Evolutionary conservation across 2,888 invertebrate genomes (phyloP).

Genomic region (Rosalia funebris): DNA sequence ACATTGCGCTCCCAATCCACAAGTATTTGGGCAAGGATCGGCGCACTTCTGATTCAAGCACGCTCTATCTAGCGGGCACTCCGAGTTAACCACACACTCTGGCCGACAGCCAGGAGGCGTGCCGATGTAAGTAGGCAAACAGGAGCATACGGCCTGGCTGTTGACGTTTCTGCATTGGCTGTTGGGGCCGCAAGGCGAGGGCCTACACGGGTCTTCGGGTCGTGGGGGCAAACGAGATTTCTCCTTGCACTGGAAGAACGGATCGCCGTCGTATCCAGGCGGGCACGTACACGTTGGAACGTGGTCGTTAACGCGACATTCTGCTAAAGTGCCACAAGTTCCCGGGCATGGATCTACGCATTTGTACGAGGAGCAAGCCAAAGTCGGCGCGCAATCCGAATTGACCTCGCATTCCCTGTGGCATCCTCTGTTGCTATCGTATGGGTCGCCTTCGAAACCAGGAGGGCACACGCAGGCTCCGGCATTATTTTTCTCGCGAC

Average conservation of each 20-base stretch:
- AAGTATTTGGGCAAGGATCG: conserved; percentile 88
- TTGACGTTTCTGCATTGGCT: conserved; percentile 85
- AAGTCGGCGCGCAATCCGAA: conserved; percentile 76
- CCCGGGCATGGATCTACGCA: conserved; percentile 87
- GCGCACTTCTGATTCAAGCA: conserved; percentile 87
- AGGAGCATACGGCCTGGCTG: conserved; percentile 85
- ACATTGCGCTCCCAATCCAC: conserved; percentile 87
- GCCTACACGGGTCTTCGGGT: conserved; percentile 77
- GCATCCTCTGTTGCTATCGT: conserved; percentile 74
- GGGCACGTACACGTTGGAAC: conserved; percentile 83
- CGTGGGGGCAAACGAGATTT: conserved; percentile 65
- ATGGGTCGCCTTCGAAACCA: conserved; percentile 85
- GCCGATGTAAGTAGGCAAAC: conserved; percentile 80
- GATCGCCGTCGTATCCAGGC: conserved; percentile 81
- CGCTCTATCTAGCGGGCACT: conserved; percentile 83
- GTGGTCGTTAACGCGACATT: conserved; percentile 82
- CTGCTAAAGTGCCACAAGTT: conserved; percentile 83
- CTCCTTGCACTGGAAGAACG: conserved; percentile 80
- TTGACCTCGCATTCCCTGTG: conserved; percentile 83
- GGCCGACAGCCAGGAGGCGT: conserved; percentile 84
- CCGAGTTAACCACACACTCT: conserved; percentile 87
- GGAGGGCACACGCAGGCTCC: conserved; percentile 86
- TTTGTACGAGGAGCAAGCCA: conserved; percentile 84
- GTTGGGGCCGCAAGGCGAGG: conserved; percentile 88
- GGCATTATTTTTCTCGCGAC: conserved; percentile 82